Conservation (phyloP, 2,113 vertebrate species). For the Bungarus multicinctus region DNA sequence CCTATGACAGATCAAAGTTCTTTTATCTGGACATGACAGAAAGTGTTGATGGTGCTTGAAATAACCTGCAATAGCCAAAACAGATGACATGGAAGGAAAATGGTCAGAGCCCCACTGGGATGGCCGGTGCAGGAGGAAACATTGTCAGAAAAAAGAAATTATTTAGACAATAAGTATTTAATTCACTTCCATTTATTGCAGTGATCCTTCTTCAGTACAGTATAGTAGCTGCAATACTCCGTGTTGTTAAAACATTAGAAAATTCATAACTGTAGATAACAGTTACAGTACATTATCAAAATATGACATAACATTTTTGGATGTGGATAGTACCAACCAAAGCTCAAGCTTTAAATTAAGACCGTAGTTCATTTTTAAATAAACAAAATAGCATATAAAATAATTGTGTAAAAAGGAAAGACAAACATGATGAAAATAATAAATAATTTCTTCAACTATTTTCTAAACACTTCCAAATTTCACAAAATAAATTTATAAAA, state of each 20-base stretch:
- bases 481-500: constrained; percentile 53
- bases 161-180: constrained; percentile 56
- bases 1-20: background rate
- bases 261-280: constrained; percentile 83
- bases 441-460: constrained; percentile 73
- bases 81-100: background rate
- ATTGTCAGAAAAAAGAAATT: constrained; percentile 22
- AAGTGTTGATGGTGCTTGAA: background rate
- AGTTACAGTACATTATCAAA: constrained; percentile 92
- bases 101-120: background rate
- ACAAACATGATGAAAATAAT: constrained; percentile 67
- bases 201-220: constrained; percentile 75
- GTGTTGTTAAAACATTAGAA: constrained; percentile 95
- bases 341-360: constrained; percentile 75
- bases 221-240: constrained; percentile 91
- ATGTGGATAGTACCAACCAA: constrained; percentile 67
- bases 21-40: background rate
- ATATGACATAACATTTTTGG: constrained; percentile 81
- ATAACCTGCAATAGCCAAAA: background rate
- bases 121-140: background rate
- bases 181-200: constrained; percentile 79
- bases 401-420: constrained; percentile 70
- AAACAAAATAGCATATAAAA: constrained; percentile 82
- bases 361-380: constrained; percentile 69
- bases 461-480: constrained; percentile 57